Conservation (phyloP, 2,797 vertebrate species). For the Thunnus albacares region DNA sequence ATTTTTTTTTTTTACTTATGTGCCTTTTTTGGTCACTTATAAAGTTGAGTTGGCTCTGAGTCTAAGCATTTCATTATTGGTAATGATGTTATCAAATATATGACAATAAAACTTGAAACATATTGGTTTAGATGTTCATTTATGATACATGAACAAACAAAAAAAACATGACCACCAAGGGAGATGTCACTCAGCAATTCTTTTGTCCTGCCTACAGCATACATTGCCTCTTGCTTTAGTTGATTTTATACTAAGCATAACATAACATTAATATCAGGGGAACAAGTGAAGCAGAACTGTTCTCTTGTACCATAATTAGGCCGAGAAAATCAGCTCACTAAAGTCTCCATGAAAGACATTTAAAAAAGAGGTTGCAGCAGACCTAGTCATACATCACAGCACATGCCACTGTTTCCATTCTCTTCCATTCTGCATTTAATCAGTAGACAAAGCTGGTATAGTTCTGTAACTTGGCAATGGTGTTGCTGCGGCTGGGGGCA, state of each 20-base stretch:
- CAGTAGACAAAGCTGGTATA: constrained; percentile 6
- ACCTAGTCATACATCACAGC: constrained; percentile 14
- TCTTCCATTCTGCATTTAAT: background rate
- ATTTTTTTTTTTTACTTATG: too few relatives aligned
- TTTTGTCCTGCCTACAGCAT: background rate
- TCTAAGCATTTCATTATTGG: too few relatives aligned
- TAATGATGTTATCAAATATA: too few relatives aligned
- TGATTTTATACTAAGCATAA: background rate
- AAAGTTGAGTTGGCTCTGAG: too few relatives aligned
- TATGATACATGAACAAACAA: background rate
- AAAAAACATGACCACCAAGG: background rate
- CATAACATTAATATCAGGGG: constrained; percentile 24
- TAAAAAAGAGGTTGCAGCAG: constrained; percentile 9
- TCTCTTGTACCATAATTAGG: constrained; percentile 27
- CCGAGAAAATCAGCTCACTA: constrained; percentile 11
- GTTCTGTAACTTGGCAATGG: constrained; percentile 30
- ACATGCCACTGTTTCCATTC: constrained; percentile 3
- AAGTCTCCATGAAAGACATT: background rate
- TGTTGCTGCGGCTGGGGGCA: constrained; percentile 15
- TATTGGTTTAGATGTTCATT: background rate
- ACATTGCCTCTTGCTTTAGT: background rate
- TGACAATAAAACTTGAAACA: background rate
- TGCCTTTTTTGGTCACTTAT: too few relatives aligned
- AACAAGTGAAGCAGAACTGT: constrained; percentile 30
- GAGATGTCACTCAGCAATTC: background rate